Evolutionary conservation across 2,888 invertebrate genomes (phyloP), one percentile per base, ranked within the genome.

Genomic region (Gonocerus acuteangulatus): DNA sequence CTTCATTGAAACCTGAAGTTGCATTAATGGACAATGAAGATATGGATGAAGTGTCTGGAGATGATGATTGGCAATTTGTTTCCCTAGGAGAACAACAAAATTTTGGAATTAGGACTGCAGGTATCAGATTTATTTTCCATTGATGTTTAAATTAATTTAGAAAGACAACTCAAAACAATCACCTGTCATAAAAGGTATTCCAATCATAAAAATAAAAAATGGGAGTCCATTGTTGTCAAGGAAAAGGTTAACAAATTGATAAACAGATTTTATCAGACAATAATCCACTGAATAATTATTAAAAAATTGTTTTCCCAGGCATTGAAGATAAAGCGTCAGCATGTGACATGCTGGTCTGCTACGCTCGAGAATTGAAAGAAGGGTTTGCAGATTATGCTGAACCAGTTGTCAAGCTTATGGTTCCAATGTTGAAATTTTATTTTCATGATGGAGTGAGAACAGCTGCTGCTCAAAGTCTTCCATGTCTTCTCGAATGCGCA

Each of bases 301-400:
- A n/a, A n/a, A n/a, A n/a, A n/a, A n/a, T n/a, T n/a, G n/a, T n/a
- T n/a, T n/a, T n/a, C n/a, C n/a, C 66, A 81, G 86, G 94, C 67
- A 78, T 95, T 61, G 95, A 96, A 76, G 95, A 96, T 74, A 96
- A 95, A 73, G 92, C 94, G 0, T 92, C 92, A 1, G 95, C 95
- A 0, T 95, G 94, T 74, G 92, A 93, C 74, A 95, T 95, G 95
- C 77, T 95, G 60, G 93, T 95, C 9, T 95, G 94, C 74, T 95
- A 94, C 72, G 95, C 95, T 0, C 81, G 91, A 23, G 95, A 95
- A 74, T 78, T 95, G 61, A 94, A 94, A 73, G 92, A 91, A 70
- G 89, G 87, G 2, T 82, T 90, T 80, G 84, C 72, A 71, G 83
- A 76, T 71, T 89, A 77, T 71, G 86, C 89, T 2, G 90, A 91